Percentiles rank a stretch among this genome's conserved stretches.
Evolutionary conservation across 2,888 invertebrate species (phyloP).

Genomic region (Nomada lathburiana): DNA sequence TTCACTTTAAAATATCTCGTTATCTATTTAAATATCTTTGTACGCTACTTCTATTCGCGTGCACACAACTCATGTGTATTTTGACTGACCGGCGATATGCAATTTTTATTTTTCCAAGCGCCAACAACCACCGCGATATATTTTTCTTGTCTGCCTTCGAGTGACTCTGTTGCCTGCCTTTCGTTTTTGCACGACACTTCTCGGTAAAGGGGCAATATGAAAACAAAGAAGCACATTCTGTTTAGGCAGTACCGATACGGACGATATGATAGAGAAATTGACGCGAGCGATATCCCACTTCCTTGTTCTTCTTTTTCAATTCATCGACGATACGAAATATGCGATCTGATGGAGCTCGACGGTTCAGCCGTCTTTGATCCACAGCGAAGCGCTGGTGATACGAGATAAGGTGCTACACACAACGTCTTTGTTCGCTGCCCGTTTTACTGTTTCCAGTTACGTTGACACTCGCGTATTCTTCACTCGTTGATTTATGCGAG

Average conservation of each 20-base stretch:
- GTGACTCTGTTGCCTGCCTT: too few species aligned
- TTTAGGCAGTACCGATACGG: not conserved
- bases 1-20: too few species aligned
- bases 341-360: not conserved
- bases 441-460: slow-evolving; percentile 49
- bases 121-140: too few species aligned
- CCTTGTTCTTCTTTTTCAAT: slow-evolving; percentile 8
- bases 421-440: slow-evolving; percentile 42
- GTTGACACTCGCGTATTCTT: not conserved
- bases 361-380: not conserved
- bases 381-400: slow-evolving; percentile 61
- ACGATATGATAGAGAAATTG: not conserved
- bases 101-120: too few species aligned
- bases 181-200: not conserved
- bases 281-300: not conserved
- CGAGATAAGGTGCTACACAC: slow-evolving; percentile 76
- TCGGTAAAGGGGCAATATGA: too few species aligned
- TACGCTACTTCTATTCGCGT: too few species aligned
- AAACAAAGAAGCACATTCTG: not conserved
- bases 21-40: too few species aligned
- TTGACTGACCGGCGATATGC: too few species aligned
- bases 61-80: too few species aligned
- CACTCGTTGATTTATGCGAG: slow-evolving; percentile 26
- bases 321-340: slow-evolving; percentile 9
- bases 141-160: too few species aligned